phyloP scores from a whole-genome alignment of 2,113 vertebrate species.

The Rhombomys opimus region DNA sequence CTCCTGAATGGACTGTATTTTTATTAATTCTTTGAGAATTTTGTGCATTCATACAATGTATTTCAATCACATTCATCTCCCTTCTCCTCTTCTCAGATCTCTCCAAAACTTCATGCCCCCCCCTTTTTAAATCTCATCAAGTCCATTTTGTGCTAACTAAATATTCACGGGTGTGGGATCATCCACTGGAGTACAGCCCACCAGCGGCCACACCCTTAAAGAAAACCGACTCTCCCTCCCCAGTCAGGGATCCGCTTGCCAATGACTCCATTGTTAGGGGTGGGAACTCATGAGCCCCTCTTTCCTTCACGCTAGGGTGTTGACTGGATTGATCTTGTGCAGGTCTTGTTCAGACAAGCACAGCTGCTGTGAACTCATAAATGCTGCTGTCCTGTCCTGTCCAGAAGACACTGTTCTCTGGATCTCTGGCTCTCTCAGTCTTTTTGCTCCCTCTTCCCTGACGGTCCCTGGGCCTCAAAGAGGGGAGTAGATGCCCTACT shows the following conservation, averaged over 20 bases:
- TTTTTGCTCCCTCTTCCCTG: not conserved
- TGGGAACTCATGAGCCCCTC: not conserved
- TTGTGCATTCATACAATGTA: not conserved
- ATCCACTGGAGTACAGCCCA: not conserved
- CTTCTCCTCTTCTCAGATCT: not conserved
- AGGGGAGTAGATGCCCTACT: not conserved
- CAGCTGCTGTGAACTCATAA: not conserved
- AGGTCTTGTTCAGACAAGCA: not conserved
- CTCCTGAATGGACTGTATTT: not conserved
- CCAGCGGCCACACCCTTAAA: not conserved
- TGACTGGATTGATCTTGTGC: not conserved
- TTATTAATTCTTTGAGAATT: not conserved
- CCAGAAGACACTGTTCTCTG: not conserved
- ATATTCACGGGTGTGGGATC: not conserved
- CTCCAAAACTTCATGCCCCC: no score
- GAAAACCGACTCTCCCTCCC: not conserved
- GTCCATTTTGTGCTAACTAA: not conserved
- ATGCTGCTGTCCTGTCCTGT: not conserved
- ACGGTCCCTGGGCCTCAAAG: not conserved
- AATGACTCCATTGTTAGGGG: not conserved
- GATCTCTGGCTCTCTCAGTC: not conserved
- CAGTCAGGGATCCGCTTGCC: not conserved
- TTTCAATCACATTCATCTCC: not conserved
- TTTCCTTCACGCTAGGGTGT: not conserved
- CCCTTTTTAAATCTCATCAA: not conserved